A percentile compares a stretch with the other conserved stretches of the same genome.
Evolutionary conservation across 2,888 invertebrate species (phyloP).

Genomic region (Rhagonycha lutea): DNA sequence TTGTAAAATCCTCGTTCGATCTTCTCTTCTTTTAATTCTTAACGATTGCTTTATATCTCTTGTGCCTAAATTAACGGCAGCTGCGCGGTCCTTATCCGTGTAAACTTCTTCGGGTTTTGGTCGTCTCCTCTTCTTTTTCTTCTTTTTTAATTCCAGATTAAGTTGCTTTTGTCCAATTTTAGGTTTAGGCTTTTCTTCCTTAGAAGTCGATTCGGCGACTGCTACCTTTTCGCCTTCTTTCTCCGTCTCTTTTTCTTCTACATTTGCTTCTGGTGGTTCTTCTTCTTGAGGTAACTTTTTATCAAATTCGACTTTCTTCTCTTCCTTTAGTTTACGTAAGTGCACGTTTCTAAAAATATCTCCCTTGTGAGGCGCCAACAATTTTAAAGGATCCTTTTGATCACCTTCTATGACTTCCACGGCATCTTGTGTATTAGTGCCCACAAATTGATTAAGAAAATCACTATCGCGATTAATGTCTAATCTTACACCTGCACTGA

Average conservation of each 20-base stretch:
- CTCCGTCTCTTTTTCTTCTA: conserved; percentile 37
- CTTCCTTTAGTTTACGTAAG: conserved; percentile 48
- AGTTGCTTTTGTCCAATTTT: conserved; percentile 44
- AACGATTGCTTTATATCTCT: conserved; percentile 86
- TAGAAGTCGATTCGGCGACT: conserved; percentile 13
- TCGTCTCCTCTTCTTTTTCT: conserved; percentile 50
- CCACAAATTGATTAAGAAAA: conserved; percentile 78
- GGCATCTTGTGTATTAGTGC: conserved; percentile 65
- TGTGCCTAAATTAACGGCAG: conserved; percentile 85
- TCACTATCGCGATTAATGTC: conserved; percentile 71
- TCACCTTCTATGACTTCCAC: conserved; percentile 49
- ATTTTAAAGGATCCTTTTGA: conserved; percentile 29
- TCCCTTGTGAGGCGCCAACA: conserved; percentile 18
- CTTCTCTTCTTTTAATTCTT: conserved; percentile 78
- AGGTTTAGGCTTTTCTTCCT: conserved; percentile 29
- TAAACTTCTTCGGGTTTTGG: conserved; percentile 72
- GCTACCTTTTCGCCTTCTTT: conserved; percentile 45
- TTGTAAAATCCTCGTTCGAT: conserved; percentile 71
- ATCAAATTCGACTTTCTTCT: conserved; percentile 17
- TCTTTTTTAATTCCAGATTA: conserved; percentile 45
- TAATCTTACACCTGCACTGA: conserved; percentile 15
- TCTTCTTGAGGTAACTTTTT: conserved; percentile 4
- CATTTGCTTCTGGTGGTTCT: background rate
- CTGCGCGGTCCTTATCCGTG: conserved; percentile 89
- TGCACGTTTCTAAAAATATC: background rate